These are phyloP conservation scores for honey bee (Apis mellifera) DNA, from an alignment of 1,140 invertebrate species.

Conservation along the genomic window Amel_HAv3.1 CM009939.2:11074001-11074500, in stretches of 20 bases:
- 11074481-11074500: slow-evolving; percentile 60
- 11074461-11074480: slow-evolving; percentile 57
- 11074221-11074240: slow-evolving; percentile 67
- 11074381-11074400: slow-evolving; percentile 45
- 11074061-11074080: slow-evolving; percentile 52
- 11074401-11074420: slow-evolving; percentile 63
- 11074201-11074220: slow-evolving; percentile 48
- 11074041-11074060: slow-evolving; percentile 38
- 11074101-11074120: slow-evolving; percentile 44
- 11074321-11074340: slow-evolving; percentile 56
- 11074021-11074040: neutral
- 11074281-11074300: slow-evolving; percentile 45
- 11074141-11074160: slow-evolving; percentile 70
- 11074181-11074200: slow-evolving; percentile 60
- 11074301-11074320: slow-evolving; percentile 59
- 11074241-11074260: slow-evolving; percentile 57
- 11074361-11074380: slow-evolving; percentile 48
- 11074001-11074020: neutral
- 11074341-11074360: slow-evolving; percentile 56
- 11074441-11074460: slow-evolving; percentile 53
- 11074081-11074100: slow-evolving; percentile 14
- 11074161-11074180: slow-evolving; percentile 69
- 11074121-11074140: slow-evolving; percentile 57
- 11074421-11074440: slow-evolving; percentile 59
- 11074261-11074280: slow-evolving; percentile 51